Evolutionary conservation across 2,888 invertebrate species (phyloP).

Genomic region (Cordilura impudica): DNA sequence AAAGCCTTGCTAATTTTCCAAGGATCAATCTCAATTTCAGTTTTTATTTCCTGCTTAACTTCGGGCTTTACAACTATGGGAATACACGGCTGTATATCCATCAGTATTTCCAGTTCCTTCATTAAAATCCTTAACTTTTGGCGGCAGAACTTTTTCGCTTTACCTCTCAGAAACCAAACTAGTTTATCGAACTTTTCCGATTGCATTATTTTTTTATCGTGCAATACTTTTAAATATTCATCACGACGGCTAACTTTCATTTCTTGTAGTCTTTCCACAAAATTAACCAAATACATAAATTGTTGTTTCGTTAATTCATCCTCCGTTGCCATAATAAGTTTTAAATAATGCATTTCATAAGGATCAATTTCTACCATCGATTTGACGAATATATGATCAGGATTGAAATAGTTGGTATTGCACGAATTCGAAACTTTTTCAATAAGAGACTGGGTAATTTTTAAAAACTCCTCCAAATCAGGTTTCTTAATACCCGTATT

Average conservation of each 20-base stretch:
- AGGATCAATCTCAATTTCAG: slow-evolving; percentile 7
- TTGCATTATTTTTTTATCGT: neutral
- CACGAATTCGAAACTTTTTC: neutral
- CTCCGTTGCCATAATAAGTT: neutral
- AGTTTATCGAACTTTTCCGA: neutral
- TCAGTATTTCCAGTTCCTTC: slow-evolving; percentile 9
- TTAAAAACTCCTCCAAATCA: neutral
- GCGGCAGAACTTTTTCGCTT: neutral
- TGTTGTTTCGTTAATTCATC: neutral
- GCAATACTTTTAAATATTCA: slow-evolving; percentile 3
- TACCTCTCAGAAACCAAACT: neutral
- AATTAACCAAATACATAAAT: slow-evolving; percentile 42
- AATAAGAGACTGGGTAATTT: neutral
- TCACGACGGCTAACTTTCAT: neutral
- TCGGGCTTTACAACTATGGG: too few relatives aligned
- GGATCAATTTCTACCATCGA: slow-evolving; percentile 23
- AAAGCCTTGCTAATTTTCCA: slow-evolving; percentile 23
- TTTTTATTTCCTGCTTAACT: neutral
- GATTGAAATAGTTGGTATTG: slow-evolving; percentile 7
- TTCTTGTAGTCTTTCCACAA: slow-evolving; percentile 30
- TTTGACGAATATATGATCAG: slow-evolving; percentile 33
- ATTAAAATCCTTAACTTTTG: slow-evolving; percentile 22
- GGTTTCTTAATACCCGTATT: neutral
- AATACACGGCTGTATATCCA: neutral
- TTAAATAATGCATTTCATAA: slow-evolving; percentile 49